phyloP scores from a whole-genome alignment of 2,113 vertebrate species.

The Promerops cafer region DNA sequence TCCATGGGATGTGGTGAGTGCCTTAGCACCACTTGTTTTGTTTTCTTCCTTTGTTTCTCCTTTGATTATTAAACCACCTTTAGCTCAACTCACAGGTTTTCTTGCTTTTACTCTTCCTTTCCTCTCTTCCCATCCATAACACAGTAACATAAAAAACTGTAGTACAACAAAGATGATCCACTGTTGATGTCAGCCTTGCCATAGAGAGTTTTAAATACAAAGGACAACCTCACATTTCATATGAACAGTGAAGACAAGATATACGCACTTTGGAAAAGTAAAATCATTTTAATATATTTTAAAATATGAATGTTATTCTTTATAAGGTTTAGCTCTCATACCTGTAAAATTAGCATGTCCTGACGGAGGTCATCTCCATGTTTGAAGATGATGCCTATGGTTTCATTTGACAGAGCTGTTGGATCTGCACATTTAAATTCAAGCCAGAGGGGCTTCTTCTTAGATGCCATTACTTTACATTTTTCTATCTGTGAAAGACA shows the following conservation, averaged over 20 bases:
- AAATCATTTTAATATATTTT: not conserved
- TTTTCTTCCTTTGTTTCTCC: not conserved
- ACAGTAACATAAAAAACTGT: not conserved
- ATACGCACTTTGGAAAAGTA: not conserved
- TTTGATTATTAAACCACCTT: not conserved
- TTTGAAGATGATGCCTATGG: constrained; percentile 97
- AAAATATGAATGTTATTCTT: not conserved
- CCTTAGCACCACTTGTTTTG: not conserved
- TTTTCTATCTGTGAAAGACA: constrained; percentile 85
- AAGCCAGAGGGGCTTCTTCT: constrained; percentile 98
- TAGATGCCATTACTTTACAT: constrained; percentile 98
- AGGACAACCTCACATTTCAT: not conserved
- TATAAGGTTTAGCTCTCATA: constrained; percentile 16
- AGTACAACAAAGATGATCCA: not conserved
- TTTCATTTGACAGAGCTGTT: constrained; percentile 89
- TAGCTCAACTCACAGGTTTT: not conserved
- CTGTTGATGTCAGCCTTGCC: not conserved
- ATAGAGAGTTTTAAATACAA: not conserved
- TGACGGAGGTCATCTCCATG: constrained; percentile 96
- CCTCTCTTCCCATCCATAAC: not conserved
- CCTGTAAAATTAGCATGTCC: constrained; percentile 99
- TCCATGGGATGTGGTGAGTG: not conserved
- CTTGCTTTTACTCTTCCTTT: not conserved
- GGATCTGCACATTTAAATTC: constrained; percentile 93
- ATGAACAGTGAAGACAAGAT: not conserved